Conservation (phyloP, 1,140 invertebrate genomes). For the Hyles vespertilio region DNA sequence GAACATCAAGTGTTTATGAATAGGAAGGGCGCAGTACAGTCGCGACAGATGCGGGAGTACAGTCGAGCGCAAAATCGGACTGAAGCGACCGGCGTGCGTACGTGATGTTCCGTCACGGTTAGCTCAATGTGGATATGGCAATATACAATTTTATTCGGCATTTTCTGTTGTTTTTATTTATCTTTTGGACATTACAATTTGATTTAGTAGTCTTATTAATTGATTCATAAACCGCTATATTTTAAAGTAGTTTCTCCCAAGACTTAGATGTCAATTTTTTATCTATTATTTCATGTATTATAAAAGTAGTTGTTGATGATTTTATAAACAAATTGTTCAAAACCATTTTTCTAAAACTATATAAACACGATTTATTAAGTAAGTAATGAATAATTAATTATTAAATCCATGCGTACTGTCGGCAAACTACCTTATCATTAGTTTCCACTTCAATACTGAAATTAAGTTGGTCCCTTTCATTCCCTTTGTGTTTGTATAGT, state of each 20-base stretch:
- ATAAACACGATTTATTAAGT: too few relatives aligned
- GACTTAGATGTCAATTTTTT: too few relatives aligned
- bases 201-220: background rate
- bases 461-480: constrained; percentile 60
- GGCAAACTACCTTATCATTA: constrained; percentile 60
- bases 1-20: too few relatives aligned
- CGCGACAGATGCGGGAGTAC: constrained; percentile 48
- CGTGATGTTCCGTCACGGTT: background rate
- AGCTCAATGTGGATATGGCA: constrained; percentile 12
- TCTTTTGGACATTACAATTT: background rate
- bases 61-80: constrained; percentile 51
- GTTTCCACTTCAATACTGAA: constrained; percentile 66
- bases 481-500: constrained; percentile 69
- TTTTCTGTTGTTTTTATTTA: background rate
- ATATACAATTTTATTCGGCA: background rate
- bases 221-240: background rate
- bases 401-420: background rate
- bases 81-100: constrained; percentile 6
- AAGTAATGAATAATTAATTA: background rate
- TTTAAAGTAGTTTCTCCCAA: too few relatives aligned
- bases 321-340: too few relatives aligned
- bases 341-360: too few relatives aligned
- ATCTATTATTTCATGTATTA: too few relatives aligned
- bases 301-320: too few relatives aligned
- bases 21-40: background rate